Conservation (phyloP, 2,113 vertebrate genomes). For the Stercorarius parasiticus region DNA sequence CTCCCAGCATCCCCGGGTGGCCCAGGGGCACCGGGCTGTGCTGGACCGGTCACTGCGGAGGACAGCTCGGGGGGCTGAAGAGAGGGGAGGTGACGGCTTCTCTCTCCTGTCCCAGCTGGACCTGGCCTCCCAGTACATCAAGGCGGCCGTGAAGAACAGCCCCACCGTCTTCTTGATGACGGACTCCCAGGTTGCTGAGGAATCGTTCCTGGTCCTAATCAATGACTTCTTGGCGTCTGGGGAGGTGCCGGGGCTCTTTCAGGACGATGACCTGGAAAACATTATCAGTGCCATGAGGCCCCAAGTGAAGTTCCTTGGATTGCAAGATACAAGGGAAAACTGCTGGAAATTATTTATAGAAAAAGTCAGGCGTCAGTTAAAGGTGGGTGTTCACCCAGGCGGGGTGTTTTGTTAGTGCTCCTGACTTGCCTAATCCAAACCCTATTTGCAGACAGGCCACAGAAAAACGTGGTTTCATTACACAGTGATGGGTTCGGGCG, state of each 20-base stretch:
- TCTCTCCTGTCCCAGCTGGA: constrained; percentile 56
- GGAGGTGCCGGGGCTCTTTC: constrained; percentile 74
- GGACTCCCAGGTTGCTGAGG: constrained; percentile 77
- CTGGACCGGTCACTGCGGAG: not conserved
- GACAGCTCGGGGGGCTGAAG: fast-evolving
- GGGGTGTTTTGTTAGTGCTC: not conserved
- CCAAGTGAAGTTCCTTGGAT: constrained; percentile 70
- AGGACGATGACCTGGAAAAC: constrained; percentile 68
- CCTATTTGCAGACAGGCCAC: not conserved
- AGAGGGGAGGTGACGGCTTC: not conserved
- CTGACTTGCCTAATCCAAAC: not conserved
- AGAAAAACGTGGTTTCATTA: fast-evolving
- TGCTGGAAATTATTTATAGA: constrained; percentile 80
- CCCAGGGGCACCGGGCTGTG: not conserved
- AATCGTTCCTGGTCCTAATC: constrained; percentile 77
- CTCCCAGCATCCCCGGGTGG: fast-evolving
- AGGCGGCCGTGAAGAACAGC: constrained; percentile 71
- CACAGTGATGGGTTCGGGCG: not conserved
- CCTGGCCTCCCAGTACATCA: constrained; percentile 71
- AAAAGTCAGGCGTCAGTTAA: constrained; percentile 74
- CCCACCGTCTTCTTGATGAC: constrained; percentile 79
- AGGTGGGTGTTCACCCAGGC: constrained; percentile 28
- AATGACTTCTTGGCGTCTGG: constrained; percentile 76
- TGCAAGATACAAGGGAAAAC: constrained; percentile 64
- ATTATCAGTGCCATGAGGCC: constrained; percentile 73